phyloP scores from a whole-genome alignment of 2,797 vertebrate species.

The Spinus pinus region DNA sequence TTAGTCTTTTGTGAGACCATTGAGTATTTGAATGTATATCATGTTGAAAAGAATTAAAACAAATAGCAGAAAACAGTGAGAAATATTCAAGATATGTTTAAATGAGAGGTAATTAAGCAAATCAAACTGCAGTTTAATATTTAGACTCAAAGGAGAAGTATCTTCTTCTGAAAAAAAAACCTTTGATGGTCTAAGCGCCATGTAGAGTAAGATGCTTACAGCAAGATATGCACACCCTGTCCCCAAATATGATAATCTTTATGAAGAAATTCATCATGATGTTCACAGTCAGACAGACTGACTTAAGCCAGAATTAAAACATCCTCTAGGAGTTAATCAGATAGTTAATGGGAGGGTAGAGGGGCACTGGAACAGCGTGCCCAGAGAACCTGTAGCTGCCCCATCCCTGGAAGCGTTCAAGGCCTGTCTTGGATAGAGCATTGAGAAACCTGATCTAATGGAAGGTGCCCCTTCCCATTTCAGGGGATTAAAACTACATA shows the following conservation, averaged over 20 bases:
- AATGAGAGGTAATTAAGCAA: not conserved
- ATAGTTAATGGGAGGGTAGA: not conserved
- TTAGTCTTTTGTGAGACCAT: not conserved
- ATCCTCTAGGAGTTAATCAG: not conserved
- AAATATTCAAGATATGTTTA: not conserved
- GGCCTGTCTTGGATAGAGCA: not conserved
- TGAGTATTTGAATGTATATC: not conserved
- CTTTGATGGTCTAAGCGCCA: not conserved
- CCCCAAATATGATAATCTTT: not conserved
- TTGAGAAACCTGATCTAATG: not conserved
- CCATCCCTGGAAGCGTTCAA: not conserved
- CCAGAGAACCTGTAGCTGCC: not conserved
- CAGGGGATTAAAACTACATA: not conserved
- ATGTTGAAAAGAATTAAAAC: not conserved
- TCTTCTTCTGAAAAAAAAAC: not conserved
- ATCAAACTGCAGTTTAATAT: not conserved
- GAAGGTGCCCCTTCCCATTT: not conserved
- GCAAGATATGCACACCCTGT: not conserved
- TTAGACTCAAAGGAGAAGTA: not conserved
- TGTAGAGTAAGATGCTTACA: not conserved
- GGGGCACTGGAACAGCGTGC: too few species aligned
- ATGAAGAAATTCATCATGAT: not conserved
- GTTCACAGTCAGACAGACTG: not conserved
- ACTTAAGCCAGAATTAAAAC: not conserved
- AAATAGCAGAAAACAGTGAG: not conserved